These are phyloP conservation scores for Steatornis caripensis DNA, from an alignment of 2,113 vertebrate species.

Conservation along the genomic window DNA sequence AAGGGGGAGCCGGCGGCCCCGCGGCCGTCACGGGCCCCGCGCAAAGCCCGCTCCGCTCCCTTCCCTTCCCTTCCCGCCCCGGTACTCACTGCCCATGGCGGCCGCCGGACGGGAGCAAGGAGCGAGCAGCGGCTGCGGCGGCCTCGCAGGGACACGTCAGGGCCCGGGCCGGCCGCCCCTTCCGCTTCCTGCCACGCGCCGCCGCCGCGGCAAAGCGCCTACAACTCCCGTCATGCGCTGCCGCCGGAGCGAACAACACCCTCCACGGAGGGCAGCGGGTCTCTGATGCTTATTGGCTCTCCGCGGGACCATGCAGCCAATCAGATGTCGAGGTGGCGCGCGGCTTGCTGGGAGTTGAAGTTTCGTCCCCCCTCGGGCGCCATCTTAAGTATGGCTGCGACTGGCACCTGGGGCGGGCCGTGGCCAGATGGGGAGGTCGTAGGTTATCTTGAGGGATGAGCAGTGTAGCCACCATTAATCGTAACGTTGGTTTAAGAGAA, in stretches of 20 bases:
- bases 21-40: background rate
- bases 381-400: fast-evolving
- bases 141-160: constrained; percentile 74
- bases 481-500: background rate
- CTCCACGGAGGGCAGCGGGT: fast-evolving
- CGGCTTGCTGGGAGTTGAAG: background rate
- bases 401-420: fast-evolving
- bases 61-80: background rate
- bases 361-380: fast-evolving
- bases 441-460: fast-evolving
- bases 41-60: background rate
- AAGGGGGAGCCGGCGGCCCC: background rate
- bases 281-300: background rate
- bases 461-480: fast-evolving
- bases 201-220: background rate
- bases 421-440: fast-evolving
- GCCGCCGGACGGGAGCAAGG: background rate
- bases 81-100: constrained; percentile 78
- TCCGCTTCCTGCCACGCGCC: constrained; percentile 82
- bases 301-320: fast-evolving
- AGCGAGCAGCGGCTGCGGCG: background rate
- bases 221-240: background rate
- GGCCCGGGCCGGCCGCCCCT: background rate
- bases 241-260: fast-evolving
- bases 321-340: fast-evolving